Evolutionary conservation across 2,888 invertebrate species (phyloP).

Genomic region (Carabus problematicus): DNA sequence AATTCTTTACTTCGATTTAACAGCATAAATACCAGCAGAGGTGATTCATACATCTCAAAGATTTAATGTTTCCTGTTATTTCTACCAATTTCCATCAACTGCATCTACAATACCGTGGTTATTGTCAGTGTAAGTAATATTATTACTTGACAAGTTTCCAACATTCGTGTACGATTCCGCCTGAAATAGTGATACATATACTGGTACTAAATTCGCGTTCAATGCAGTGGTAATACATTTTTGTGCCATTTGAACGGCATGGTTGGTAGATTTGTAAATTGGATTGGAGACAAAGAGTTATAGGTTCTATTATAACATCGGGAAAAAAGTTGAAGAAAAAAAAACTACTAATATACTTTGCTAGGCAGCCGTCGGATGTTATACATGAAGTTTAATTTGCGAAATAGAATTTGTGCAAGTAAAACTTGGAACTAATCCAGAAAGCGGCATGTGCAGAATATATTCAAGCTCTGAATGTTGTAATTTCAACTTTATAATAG

Average conservation of each 20-base stretch:
- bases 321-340: constrained; percentile 31
- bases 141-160: too few species aligned
- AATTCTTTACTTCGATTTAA: too few species aligned
- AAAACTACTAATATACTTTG: constrained; percentile 5
- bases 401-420: constrained; percentile 39
- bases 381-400: constrained; percentile 41
- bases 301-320: constrained; percentile 37
- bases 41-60: too few species aligned
- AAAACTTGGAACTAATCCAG: constrained; percentile 42
- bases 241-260: constrained; percentile 18
- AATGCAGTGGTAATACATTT: constrained; percentile 21
- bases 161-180: too few species aligned
- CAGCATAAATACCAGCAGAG: too few species aligned
- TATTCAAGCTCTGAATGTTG: constrained; percentile 39
- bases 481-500: constrained; percentile 43
- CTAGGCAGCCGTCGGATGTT: constrained; percentile 10
- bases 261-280: constrained; percentile 35
- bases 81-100: too few species aligned
- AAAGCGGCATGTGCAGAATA: constrained; percentile 31
- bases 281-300: constrained; percentile 34
- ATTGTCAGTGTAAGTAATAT: too few species aligned
- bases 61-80: too few species aligned
- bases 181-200: too few species aligned
- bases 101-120: too few species aligned
- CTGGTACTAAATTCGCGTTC: background rate